Conservation (phyloP, 2,797 vertebrate species). For the Hylomyscus alleni region DNA sequence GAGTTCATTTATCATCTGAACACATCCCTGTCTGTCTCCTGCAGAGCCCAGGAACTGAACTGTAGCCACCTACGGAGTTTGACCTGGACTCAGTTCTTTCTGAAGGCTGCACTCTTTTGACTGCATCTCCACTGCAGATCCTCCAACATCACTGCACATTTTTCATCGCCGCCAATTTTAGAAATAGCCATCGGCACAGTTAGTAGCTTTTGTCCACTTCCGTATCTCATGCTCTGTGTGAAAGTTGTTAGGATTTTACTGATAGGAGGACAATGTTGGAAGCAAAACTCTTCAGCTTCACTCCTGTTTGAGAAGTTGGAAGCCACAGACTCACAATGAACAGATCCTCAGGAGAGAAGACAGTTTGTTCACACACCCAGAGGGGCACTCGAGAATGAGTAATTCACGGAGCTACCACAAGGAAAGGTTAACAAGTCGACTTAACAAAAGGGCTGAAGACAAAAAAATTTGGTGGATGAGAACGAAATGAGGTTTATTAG, state of each 20-base stretch:
- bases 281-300: background rate
- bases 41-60: background rate
- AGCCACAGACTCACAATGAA: background rate
- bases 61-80: background rate
- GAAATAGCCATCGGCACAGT: background rate
- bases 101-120: background rate
- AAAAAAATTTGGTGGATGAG: background rate
- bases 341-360: background rate
- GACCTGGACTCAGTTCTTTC: background rate
- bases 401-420: background rate
- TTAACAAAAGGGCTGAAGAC: background rate
- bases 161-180: too few species aligned
- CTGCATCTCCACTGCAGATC: accelerated
- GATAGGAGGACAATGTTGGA: background rate
- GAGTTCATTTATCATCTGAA: background rate
- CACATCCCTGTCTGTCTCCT: background rate
- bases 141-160: background rate
- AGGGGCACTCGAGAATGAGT: background rate
- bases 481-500: background rate
- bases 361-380: background rate
- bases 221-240: background rate
- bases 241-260: background rate
- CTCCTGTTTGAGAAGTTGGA: background rate
- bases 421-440: background rate
- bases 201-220: background rate